These are phyloP conservation scores for Lipophrys pholis DNA, from an alignment of 2,113 vertebrate genomes.

Conservation along the genomic window DNA sequence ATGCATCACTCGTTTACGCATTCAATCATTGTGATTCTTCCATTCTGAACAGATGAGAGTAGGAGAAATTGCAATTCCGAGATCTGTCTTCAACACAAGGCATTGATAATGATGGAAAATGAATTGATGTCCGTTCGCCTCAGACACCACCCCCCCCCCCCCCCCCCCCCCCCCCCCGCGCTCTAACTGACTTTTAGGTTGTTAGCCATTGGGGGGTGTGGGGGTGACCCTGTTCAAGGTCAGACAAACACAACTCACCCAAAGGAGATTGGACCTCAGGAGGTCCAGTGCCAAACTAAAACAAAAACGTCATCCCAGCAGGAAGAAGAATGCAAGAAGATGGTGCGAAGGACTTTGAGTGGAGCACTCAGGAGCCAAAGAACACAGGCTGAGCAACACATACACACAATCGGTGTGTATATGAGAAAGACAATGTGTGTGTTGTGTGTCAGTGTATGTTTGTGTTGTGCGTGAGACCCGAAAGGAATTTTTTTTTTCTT, in stretches of 20 bases:
- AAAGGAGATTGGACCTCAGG: constrained; percentile 37
- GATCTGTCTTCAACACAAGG: not conserved
- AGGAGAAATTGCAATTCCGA: not conserved
- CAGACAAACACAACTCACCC: constrained; percentile 57
- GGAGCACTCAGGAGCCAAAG: constrained; percentile 28
- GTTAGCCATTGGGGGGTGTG: constrained; percentile 1
- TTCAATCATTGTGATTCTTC: constrained; percentile 15
- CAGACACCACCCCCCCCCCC: not conserved
- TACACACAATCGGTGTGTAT: too few species aligned
- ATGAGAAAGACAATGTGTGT: too few species aligned
- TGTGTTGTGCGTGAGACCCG: too few species aligned
- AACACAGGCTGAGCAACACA: not conserved
- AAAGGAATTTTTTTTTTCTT: too few species aligned
- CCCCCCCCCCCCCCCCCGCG: not conserved
- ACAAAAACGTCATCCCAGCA: constrained; percentile 48
- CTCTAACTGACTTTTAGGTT: constrained; percentile 48
- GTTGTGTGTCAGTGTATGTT: too few species aligned
- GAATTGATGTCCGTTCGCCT: not conserved
- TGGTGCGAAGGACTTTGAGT: constrained; percentile 44
- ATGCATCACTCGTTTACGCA: constrained; percentile 49
- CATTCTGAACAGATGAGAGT: constrained; percentile 43
- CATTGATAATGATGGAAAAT: constrained; percentile 14
- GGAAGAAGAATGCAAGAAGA: constrained; percentile 23
- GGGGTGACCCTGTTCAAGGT: constrained; percentile 42
- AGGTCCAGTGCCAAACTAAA: constrained; percentile 41